phyloP scores from a whole-genome alignment of 2,797 vertebrate genomes.

The Pelobates cultripes region DNA sequence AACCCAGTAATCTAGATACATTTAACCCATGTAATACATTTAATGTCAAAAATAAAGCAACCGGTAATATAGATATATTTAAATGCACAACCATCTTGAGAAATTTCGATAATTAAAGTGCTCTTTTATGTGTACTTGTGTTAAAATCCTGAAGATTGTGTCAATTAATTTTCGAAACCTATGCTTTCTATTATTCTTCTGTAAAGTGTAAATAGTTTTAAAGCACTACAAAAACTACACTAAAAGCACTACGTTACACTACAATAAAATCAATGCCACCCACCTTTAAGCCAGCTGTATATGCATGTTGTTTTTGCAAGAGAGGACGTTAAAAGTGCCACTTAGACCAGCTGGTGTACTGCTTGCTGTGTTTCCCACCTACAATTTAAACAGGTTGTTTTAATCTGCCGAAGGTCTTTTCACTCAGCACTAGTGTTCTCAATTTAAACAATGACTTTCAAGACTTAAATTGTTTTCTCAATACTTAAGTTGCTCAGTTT shows the following conservation, averaged over 20 bases:
- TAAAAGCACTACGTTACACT: too few species aligned
- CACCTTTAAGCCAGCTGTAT: constrained; percentile 56
- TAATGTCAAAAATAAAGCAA: too few species aligned
- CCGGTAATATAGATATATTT: too few species aligned
- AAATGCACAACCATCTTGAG: too few species aligned
- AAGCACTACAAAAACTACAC: constrained; percentile 11
- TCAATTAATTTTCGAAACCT: neutral
- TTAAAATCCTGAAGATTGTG: neutral
- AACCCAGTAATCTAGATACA: too few species aligned
- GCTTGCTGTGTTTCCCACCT: constrained; percentile 24
- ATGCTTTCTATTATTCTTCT: neutral
- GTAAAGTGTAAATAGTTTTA: constrained; percentile 20
- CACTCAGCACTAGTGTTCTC: neutral
- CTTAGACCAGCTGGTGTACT: constrained; percentile 52
- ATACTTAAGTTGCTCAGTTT: too few species aligned
- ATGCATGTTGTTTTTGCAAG: constrained; percentile 54
- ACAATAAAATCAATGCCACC: constrained; percentile 35
- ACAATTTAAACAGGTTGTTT: constrained; percentile 13
- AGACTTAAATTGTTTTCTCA: neutral
- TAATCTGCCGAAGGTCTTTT: constrained; percentile 12
- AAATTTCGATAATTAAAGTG: too few species aligned
- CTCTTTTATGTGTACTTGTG: too few species aligned
- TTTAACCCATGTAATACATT: too few species aligned
- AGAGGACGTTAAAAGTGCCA: constrained; percentile 44
- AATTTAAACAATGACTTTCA: constrained; percentile 1